Base-by-base conservation (phyloP, 2,113 vertebrate species). In the Entomyzon cyanotis region DNA sequence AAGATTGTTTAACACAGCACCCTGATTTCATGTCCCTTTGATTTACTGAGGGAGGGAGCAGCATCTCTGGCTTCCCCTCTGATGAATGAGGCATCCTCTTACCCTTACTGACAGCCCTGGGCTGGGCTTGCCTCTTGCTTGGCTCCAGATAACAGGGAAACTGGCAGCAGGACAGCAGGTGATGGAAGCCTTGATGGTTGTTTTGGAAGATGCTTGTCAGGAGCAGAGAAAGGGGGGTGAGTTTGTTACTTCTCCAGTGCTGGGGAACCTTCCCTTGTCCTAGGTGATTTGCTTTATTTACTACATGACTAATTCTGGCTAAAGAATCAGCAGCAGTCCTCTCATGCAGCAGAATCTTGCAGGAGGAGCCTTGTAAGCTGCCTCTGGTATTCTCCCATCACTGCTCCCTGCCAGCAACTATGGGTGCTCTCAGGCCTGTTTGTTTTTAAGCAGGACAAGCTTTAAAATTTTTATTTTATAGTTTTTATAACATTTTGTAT, bases 261-360 rank as follows among this genome's bases (percentile, higher is more conserved):
- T 47, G 55, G 42, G 55, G n/a, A 24, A 30, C n/a, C 42, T 7
- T 18, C 37, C 31, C 46, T 7, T 10, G 15, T 41, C 30, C 47
- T 11, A 0, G 5, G 9, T 20, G 6, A 1, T 5, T 16, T 27
- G 8, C 19, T 56, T 30, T 15, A 3, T 17, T n/a, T 37, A 12
- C 55, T 69, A 8, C 4, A 2, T 5, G 2, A 25, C 18, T 49
- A 70, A 65, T 20, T 20, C 20, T 22, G 19, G 67, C 28, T 50
- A 6, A 3, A 30, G 12, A 16, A 30, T 31, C 44, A 20, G 24
- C 15, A 49, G 6, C 21, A 63, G 14, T 25, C 20, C 10, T 7
- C 27, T 24, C 4, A 44, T 21, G 23, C 3, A 25, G 33, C 2
- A 21, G 31, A 3, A 16, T 22, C 30, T 4, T 7, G 21, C 24